Evolutionary conservation across 2,888 invertebrate genomes (phyloP), one percentile per base, ranked within the genome.

Genomic region (Lepidocyrtinus sp.): DNA sequence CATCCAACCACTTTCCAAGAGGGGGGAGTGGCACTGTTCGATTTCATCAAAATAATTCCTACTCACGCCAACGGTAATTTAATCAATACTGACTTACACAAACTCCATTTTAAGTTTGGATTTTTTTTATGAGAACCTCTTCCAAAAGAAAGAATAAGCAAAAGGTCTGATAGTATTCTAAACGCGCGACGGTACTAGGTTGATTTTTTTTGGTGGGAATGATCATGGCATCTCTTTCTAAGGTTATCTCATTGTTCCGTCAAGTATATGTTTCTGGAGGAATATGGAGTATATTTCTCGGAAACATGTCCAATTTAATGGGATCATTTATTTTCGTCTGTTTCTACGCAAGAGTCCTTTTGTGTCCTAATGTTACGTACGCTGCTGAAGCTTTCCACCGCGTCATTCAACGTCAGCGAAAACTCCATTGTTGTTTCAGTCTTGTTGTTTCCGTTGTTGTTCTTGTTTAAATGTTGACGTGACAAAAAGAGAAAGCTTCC

Each of bases 31-130:
- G 82, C 45, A 63, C 82, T 81, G 82, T 81, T 80, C 84, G 86
- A 45, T 85, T 85, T 78, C 86, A 85, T 73, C 86, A 85, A 80
- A 86, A 84, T 82, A 84, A 75, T 80, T 80, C 84, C 69, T 85
- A 85, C 77, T 84, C 86, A 73, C 85, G 86, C 65, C 85, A 85
- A 80, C 85, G 86, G 86, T 86, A 83, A 81, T 75, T 72, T 19
- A n/a, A n/a, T n/a, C n/a, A n/a, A n/a, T n/a, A n/a, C 59, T 59
- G 59, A n/a, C 5, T 5, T 19, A 15, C 45, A 22, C 55, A 27
- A 7, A 55, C 19, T 64, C n/a, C 64, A 50, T 19, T 69, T 25
- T 69, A n/a, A 46, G 15, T 26, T 50, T 19, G 25, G 7, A 45
- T n/a, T n/a, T n/a, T n/a, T n/a, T n/a, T n/a, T n/a, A n/a, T n/a